These are phyloP conservation scores for Agrochola macilenta DNA, from an alignment of 2,888 invertebrate species.

Conservation along the genomic window DNA sequence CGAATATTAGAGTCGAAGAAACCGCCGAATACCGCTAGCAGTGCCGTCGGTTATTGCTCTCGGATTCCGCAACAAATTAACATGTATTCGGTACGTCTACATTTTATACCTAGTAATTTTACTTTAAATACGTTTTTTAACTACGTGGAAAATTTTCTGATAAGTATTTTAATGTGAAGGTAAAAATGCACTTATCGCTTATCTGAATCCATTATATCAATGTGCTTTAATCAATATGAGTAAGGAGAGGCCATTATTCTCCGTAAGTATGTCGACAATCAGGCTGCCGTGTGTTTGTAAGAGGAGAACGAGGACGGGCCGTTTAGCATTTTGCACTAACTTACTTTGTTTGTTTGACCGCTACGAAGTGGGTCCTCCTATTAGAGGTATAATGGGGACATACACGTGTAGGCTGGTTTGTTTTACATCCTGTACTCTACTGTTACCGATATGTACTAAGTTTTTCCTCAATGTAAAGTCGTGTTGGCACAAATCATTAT, in stretches of 20 bases:
- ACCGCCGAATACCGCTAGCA: constrained; percentile 90
- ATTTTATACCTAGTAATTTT: constrained; percentile 87
- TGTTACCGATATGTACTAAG: constrained; percentile 21
- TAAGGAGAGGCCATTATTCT: constrained; percentile 61
- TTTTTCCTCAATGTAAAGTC: constrained; percentile 47
- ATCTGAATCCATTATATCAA: constrained; percentile 33
- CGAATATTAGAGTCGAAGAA: constrained; percentile 87
- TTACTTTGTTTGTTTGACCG: constrained; percentile 68
- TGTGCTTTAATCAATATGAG: constrained; percentile 55
- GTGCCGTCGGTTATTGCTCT: constrained; percentile 89
- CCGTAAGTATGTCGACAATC: constrained; percentile 70
- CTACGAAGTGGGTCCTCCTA: constrained; percentile 61
- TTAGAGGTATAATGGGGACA: constrained; percentile 54
- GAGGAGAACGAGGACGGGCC: constrained; percentile 72
- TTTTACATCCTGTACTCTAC: constrained; percentile 21
- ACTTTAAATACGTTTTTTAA: constrained; percentile 80
- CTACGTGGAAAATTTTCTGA: constrained; percentile 52
- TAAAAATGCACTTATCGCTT: constrained; percentile 37
- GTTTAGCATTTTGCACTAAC: constrained; percentile 73
- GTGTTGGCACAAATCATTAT: constrained; percentile 32
- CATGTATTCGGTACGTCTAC: constrained; percentile 90
- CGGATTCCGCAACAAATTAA: constrained; percentile 91
- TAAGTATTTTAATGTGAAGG: constrained; percentile 56
- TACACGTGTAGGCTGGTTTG: constrained; percentile 43
- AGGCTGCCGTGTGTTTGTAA: constrained; percentile 57